These are phyloP conservation scores for Athalia circularis DNA, from an alignment of 2,888 invertebrate species.

Conservation along the genomic window DNA sequence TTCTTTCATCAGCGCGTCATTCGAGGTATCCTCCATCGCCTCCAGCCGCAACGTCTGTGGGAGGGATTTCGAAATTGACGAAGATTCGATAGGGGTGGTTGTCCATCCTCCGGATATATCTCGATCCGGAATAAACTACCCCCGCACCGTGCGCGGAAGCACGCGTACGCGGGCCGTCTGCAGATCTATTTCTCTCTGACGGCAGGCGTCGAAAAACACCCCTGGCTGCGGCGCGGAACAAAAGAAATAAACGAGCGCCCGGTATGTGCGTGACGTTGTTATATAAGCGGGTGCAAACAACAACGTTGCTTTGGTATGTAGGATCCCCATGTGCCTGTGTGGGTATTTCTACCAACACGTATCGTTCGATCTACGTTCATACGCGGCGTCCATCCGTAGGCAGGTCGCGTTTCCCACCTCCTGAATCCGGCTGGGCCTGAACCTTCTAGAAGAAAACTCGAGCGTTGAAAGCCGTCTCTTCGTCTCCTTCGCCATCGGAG, in stretches of 20 bases:
- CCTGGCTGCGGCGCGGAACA: constrained; percentile 69
- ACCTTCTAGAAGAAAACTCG: constrained; percentile 49
- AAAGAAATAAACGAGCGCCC: constrained; percentile 72
- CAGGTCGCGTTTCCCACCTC: constrained; percentile 26
- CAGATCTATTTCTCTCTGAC: constrained; percentile 11
- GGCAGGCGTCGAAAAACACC: constrained; percentile 54
- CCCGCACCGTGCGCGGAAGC: neutral
- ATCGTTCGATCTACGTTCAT: neutral
- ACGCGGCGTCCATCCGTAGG: constrained; percentile 27
- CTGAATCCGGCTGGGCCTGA: neutral
- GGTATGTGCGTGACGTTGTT: constrained; percentile 71
- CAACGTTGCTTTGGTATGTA: constrained; percentile 43
- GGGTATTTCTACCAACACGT: constrained; percentile 12
- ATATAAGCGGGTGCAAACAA: constrained; percentile 69
- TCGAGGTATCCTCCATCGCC: too few relatives aligned
- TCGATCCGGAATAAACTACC: constrained; percentile 35
- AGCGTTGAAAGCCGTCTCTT: constrained; percentile 50
- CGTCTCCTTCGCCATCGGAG: constrained; percentile 35
- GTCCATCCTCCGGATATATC: constrained; percentile 34
- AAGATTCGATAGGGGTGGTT: constrained; percentile 4
- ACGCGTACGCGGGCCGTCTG: neutral
- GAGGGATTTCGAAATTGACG: neutral
- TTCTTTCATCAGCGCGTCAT: neutral
- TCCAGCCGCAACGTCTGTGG: neutral
- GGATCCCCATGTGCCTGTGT: constrained; percentile 4